Evolutionary conservation across 2,113 vertebrate species (phyloP).

Genomic region (Numenius arquata): DNA sequence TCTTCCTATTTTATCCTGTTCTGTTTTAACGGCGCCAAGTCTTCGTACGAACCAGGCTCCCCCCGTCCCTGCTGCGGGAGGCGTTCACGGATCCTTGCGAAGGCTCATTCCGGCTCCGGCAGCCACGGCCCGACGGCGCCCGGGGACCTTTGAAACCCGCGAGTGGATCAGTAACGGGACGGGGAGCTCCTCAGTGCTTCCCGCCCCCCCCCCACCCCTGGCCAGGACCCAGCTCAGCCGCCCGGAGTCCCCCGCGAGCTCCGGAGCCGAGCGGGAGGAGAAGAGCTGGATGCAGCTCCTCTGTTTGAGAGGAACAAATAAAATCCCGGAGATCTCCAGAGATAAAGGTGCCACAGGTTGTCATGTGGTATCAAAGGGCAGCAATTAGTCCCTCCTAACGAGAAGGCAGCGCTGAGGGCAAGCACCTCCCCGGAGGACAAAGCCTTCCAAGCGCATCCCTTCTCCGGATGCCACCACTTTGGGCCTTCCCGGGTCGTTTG

Average conservation of each 20-base stretch:
- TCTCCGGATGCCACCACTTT: not conserved
- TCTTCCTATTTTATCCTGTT: not conserved
- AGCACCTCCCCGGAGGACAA: not conserved
- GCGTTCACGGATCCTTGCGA: not conserved
- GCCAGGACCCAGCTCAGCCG: rapidly evolving
- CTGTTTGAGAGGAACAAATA: not conserved
- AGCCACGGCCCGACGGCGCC: rapidly evolving
- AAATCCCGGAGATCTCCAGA: rapidly evolving
- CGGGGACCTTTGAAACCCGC: not conserved
- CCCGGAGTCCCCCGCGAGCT: rapidly evolving
- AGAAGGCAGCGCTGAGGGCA: not conserved
- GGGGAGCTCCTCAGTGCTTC: rapidly evolving
- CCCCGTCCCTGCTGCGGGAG: rapidly evolving
- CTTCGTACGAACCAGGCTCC: no score
- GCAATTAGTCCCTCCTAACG: not conserved
- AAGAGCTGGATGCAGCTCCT: not conserved
- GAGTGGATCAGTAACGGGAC: not conserved
- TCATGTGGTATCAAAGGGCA: not conserved
- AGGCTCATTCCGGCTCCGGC: not conserved
- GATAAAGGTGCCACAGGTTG: not conserved
- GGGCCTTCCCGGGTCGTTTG: not conserved
- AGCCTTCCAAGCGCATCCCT: not conserved
- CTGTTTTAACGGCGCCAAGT: rapidly evolving
- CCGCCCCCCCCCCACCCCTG: no score
- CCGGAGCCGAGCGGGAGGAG: rapidly evolving